Conservation (phyloP, 1,140 invertebrate species). For the Drosophila kurseongensis region DNA sequence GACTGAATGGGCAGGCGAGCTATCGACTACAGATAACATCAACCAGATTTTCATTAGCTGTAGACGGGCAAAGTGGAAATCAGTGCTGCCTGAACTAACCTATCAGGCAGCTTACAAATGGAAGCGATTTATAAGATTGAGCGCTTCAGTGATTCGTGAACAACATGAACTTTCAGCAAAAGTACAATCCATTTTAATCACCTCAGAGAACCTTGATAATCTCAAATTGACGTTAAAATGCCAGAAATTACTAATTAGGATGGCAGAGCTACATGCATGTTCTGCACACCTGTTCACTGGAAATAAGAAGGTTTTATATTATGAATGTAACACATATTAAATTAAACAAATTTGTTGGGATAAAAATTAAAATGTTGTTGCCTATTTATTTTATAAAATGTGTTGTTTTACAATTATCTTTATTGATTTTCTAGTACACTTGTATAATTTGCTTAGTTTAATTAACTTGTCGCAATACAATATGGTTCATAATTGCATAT, state of each 20-base stretch:
- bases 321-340: too few relatives aligned
- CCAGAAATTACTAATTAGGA: slow-evolving; percentile 1
- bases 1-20: slow-evolving; percentile 7
- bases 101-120: slow-evolving; percentile 7
- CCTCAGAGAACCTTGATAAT: neutral
- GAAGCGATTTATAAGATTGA: slow-evolving; percentile 16
- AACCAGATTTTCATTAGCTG: slow-evolving; percentile 8
- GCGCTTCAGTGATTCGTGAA: slow-evolving; percentile 8
- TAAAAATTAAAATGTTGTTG: too few relatives aligned
- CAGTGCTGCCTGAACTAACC: slow-evolving; percentile 28
- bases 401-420: too few relatives aligned
- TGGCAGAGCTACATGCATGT: neutral
- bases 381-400: too few relatives aligned
- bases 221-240: neutral
- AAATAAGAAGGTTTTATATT: neutral
- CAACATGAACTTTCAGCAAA: neutral
- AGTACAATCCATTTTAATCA: slow-evolving; percentile 7
- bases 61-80: slow-evolving; percentile 6
- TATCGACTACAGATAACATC: slow-evolving; percentile 19
- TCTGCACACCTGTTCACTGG: neutral
- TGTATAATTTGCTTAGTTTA: too few relatives aligned
- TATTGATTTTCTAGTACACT: too few relatives aligned
- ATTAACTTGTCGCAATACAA: too few relatives aligned
- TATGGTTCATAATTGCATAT: too few relatives aligned
- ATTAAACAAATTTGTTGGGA: too few relatives aligned